phyloP scores from a whole-genome alignment of 2,113 vertebrate species.

The Corythoichthys intestinalis region DNA sequence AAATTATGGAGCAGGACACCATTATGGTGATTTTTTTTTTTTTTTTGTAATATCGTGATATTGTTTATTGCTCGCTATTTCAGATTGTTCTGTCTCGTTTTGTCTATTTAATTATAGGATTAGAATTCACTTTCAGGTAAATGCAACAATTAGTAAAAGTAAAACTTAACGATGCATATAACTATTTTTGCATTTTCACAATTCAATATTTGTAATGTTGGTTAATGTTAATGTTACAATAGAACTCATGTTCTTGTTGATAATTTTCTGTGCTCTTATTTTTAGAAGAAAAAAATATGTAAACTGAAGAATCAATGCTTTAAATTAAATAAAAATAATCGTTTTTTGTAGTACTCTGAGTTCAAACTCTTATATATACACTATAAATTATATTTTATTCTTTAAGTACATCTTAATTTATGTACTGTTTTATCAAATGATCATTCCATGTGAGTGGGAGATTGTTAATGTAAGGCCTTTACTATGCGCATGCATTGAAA shows the following conservation, averaged over 20 bases:
- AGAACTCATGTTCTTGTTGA: neutral
- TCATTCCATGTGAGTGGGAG: neutral
- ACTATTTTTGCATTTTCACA: neutral
- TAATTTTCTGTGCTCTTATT: neutral
- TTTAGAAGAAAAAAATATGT: neutral
- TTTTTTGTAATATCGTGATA: too few relatives aligned
- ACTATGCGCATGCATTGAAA: neutral
- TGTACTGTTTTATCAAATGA: neutral
- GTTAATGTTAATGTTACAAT: neutral
- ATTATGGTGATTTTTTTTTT: too few relatives aligned
- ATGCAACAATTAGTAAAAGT: neutral
- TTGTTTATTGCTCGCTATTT: conserved; percentile 7
- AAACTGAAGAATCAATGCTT: too few relatives aligned
- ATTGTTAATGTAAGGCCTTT: neutral
- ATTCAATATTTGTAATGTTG: neutral
- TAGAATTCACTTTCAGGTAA: too few relatives aligned
- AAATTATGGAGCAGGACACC: too few relatives aligned
- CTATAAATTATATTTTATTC: too few relatives aligned
- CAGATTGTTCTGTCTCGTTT: too few relatives aligned
- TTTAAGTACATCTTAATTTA: neutral
- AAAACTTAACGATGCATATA: too few relatives aligned
- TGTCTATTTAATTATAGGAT: too few relatives aligned
- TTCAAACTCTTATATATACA: too few relatives aligned
- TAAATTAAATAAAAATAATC: too few relatives aligned
- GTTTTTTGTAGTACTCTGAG: too few relatives aligned